Conservation (phyloP, 2,888 invertebrate species). For the Salticus scenicus region DNA sequence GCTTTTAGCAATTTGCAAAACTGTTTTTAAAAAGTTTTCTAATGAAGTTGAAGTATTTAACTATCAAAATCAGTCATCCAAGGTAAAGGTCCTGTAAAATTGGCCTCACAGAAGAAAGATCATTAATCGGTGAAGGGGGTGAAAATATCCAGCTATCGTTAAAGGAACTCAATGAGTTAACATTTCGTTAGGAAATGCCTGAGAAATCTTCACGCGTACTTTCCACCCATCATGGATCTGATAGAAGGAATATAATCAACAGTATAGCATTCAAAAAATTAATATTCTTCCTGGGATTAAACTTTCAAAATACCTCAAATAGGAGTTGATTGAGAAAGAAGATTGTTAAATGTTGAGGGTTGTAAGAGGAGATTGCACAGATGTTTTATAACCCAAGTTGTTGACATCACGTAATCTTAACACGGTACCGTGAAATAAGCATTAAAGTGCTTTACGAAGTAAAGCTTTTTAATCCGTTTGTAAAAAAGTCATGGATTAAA, state of each 20-base stretch:
- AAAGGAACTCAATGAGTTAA: background rate
- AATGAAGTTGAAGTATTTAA: slow-evolving; percentile 5
- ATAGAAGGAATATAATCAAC: background rate
- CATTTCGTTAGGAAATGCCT: background rate
- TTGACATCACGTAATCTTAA: too few species aligned
- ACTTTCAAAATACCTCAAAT: background rate
- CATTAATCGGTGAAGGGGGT: background rate
- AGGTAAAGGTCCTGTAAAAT: background rate
- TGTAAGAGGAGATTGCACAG: too few species aligned
- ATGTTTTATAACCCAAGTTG: too few species aligned
- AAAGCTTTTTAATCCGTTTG: too few species aligned
- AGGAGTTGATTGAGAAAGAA: too few species aligned
- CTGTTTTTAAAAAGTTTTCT: background rate
- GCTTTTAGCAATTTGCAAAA: background rate
- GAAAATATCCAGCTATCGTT: background rate
- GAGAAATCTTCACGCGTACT: background rate
- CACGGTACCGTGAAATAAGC: too few species aligned
- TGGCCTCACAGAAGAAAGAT: background rate
- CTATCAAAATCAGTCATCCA: background rate
- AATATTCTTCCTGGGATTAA: background rate
- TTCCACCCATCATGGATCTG: background rate
- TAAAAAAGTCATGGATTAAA: too few species aligned
- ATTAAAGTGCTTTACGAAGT: too few species aligned
- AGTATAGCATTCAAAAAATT: background rate
- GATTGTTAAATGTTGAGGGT: too few species aligned